Conservation (phyloP, 35 echinoderm and acorn worm species). For the Chiridota heheva region DNA sequence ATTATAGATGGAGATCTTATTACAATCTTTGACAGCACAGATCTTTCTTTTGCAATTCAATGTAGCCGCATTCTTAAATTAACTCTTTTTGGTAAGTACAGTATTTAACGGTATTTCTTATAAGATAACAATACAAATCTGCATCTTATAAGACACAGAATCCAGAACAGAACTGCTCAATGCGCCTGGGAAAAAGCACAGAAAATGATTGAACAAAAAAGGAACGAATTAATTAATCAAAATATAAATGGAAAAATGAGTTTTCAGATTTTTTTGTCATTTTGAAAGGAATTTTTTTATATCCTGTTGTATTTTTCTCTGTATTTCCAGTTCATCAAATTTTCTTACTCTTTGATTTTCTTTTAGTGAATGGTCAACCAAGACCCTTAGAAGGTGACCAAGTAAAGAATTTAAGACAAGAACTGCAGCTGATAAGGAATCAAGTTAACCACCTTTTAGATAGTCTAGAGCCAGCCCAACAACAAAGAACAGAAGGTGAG, state of each 20-base stretch:
- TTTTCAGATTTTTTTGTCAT: no score
- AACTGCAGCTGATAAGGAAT: conserved; percentile 75
- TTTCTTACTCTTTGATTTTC: neutral
- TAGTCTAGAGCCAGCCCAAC: conserved; percentile 66
- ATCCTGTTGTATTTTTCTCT: neutral
- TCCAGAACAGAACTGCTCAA: no score
- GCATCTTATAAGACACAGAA: neutral
- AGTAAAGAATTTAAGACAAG: conserved; percentile 78
- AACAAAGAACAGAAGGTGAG: conserved; percentile 66
- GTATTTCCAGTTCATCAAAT: neutral
- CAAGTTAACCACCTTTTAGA: conserved; percentile 84
- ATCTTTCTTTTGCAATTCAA: conserved; percentile 98
- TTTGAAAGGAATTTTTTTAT: neutral
- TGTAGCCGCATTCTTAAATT: conserved; percentile 96
- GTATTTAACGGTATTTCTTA: neutral
- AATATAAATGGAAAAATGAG: no score
- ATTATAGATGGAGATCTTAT: conserved; percentile 94
- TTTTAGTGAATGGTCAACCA: conserved; percentile 91
- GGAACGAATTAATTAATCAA: no score
- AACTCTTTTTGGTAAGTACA: conserved; percentile 93
- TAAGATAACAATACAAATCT: neutral
- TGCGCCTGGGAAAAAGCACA: no score
- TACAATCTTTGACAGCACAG: conserved; percentile 97
- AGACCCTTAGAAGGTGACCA: conserved; percentile 93
- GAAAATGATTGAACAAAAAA: no score